Evolutionary conservation across 1,140 invertebrate species (phyloP).

Genomic region (Schlechtendalia chinensis): DNA sequence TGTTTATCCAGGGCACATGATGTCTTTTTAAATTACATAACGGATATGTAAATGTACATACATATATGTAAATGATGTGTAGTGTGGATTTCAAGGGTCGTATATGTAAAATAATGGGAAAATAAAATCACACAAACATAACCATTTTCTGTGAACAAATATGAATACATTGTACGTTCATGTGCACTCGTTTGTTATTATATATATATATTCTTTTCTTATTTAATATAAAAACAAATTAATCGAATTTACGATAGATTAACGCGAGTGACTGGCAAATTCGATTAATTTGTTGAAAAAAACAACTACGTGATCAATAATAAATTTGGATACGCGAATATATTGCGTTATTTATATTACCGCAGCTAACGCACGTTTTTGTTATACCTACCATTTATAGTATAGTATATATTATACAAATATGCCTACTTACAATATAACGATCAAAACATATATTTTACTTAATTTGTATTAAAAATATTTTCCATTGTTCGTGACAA

Average conservation of each 20-base stretch:
- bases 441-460: too few species aligned
- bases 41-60: too few species aligned
- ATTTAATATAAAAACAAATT: conserved; percentile 6
- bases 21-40: conserved; percentile 14
- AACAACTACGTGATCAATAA: conserved; percentile 31
- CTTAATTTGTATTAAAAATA: too few species aligned
- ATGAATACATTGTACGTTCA: not conserved
- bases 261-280: conserved; percentile 21
- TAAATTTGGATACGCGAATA: conserved; percentile 3
- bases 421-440: too few species aligned
- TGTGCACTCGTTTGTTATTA: not conserved
- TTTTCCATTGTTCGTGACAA: too few species aligned
- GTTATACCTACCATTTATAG: too few species aligned
- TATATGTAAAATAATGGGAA: conserved; percentile 22
- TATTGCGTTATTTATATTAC: not conserved
- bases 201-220: not conserved
- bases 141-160: not conserved
- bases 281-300: conserved; percentile 32
- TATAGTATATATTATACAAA: too few species aligned
- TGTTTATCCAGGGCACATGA: conserved; percentile 9
- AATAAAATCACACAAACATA: conserved; percentile 2
- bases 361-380: conserved; percentile 5
- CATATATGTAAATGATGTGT: conserved; percentile 24
- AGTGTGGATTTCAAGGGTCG: not conserved
- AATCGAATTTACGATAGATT: conserved; percentile 32